Evolutionary conservation across 2,888 invertebrate species (phyloP).

Genomic region (Papilio demoleus): DNA sequence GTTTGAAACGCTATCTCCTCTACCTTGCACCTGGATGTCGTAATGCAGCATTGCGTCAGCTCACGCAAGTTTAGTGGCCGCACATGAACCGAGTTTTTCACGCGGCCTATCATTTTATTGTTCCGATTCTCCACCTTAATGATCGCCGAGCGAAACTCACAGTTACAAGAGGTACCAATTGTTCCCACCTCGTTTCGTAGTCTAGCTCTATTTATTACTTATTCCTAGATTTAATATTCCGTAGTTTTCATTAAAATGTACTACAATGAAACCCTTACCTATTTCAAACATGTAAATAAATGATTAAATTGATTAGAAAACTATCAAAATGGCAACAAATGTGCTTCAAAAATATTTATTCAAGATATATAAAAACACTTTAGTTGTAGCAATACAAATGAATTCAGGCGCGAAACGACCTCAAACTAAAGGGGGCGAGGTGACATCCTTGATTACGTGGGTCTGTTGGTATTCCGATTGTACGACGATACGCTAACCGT

Average conservation of each 20-base stretch:
- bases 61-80: constrained; percentile 39
- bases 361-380: too few relatives aligned
- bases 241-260: not conserved
- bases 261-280: not conserved
- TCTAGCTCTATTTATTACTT: not conserved
- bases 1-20: not conserved
- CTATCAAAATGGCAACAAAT: too few relatives aligned
- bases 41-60: constrained; percentile 33
- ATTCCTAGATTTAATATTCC: too few relatives aligned
- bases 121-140: constrained; percentile 13
- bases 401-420: constrained; percentile 9
- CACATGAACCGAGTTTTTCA: constrained; percentile 34
- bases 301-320: too few relatives aligned
- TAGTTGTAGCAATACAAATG: too few relatives aligned
- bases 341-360: too few relatives aligned
- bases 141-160: constrained; percentile 17
- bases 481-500: not conserved
- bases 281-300: not conserved
- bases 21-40: constrained; percentile 9
- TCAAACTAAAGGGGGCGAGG: constrained; percentile 5
- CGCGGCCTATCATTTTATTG: constrained; percentile 36
- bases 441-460: constrained; percentile 18
- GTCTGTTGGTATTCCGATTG: not conserved
- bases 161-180: constrained; percentile 1
- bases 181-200: not conserved